These are phyloP conservation scores for Himalopsyche tibetana DNA, from an alignment of 2,888 invertebrate species.

Conservation along the genomic window DNA sequence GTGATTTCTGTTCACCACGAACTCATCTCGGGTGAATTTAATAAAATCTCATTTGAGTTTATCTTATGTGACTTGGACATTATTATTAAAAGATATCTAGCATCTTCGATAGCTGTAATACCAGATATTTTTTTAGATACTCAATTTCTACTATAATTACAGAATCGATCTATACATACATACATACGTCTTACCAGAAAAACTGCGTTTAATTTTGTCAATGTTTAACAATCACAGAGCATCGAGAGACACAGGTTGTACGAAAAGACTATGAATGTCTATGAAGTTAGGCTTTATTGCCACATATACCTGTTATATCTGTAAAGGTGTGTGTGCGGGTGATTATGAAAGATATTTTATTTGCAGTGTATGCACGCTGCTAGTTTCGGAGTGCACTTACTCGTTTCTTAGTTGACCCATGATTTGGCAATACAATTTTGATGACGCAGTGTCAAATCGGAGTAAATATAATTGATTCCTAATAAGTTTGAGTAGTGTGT, in stretches of 20 bases:
- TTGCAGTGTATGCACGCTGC: conserved; percentile 20
- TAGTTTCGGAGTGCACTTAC: background rate
- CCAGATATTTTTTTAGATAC: no score
- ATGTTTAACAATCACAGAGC: background rate
- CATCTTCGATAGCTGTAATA: no score
- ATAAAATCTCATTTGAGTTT: no score
- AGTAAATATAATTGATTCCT: no score
- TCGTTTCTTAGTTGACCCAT: background rate
- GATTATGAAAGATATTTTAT: conserved; percentile 30
- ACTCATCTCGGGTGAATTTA: no score
- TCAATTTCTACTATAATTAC: no score
- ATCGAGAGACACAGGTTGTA: conserved; percentile 3
- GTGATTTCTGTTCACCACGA: no score
- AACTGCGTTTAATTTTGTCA: background rate
- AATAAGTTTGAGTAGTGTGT: no score
- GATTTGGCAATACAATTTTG: background rate
- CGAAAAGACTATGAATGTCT: background rate
- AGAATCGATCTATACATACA: no score
- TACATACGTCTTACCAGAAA: background rate
- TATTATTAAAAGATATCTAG: no score
- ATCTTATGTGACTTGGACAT: no score
- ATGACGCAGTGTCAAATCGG: no score
- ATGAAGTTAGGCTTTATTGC: background rate
- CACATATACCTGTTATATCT: background rate
- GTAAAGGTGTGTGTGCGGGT: background rate